phyloP scores from a whole-genome alignment of 2,797 vertebrate species.

The Chiloscyllium punctatum region DNA sequence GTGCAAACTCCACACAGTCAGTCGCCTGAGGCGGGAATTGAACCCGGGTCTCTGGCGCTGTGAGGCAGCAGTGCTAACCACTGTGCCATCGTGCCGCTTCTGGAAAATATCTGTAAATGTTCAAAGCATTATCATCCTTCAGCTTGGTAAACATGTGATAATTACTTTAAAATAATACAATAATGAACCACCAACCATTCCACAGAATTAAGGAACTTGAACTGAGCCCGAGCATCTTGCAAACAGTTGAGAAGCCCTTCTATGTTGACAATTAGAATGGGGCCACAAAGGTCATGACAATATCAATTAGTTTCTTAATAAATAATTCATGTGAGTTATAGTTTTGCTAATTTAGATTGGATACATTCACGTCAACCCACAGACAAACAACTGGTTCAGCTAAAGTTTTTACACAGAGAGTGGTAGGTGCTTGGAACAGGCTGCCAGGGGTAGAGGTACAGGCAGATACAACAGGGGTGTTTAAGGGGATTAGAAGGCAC shows the following conservation, averaged over 20 bases:
- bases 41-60: too few species aligned
- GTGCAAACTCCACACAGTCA: too few species aligned
- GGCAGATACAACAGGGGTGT: too few species aligned
- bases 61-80: too few species aligned
- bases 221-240: background rate
- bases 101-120: background rate
- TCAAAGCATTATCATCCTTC: background rate
- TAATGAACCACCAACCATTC: background rate
- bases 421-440: too few species aligned
- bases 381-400: background rate
- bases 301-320: background rate
- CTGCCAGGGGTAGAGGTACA: too few species aligned
- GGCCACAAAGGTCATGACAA: background rate
- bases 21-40: too few species aligned
- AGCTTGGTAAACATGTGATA: background rate
- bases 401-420: background rate
- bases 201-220: background rate
- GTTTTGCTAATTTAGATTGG: slow-evolving; percentile 5
- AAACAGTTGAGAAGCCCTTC: background rate
- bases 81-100: too few species aligned
- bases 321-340: background rate
- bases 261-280: background rate
- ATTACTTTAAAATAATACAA: background rate
- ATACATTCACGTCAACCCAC: background rate
- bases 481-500: too few species aligned